Conservation (phyloP, 2,888 invertebrate species). For the Lasioglossum oenotherae region DNA sequence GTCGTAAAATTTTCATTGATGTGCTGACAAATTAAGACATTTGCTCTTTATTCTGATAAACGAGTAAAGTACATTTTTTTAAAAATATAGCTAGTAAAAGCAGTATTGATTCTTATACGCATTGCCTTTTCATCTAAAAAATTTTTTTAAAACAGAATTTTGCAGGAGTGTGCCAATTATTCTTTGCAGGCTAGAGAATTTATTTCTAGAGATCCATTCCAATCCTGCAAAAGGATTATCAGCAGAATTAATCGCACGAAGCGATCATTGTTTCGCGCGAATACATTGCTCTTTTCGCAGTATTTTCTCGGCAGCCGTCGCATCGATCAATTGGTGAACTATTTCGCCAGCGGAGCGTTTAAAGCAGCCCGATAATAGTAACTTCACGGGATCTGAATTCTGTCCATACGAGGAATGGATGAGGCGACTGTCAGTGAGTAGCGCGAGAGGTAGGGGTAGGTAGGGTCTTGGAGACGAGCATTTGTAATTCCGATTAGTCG, state of each 20-base stretch:
- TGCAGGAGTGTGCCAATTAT: not conserved
- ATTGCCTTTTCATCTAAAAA: not conserved
- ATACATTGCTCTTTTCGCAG: not conserved
- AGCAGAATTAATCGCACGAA: not conserved
- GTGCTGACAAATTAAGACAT: not conserved
- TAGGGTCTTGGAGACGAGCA: constrained; percentile 34
- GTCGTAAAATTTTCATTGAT: not conserved
- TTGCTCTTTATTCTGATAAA: not conserved
- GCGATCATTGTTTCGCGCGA: not conserved
- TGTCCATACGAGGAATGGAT: constrained; percentile 45
- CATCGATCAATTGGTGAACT: not conserved
- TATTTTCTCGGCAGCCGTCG: not conserved
- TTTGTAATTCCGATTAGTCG: constrained; percentile 83
- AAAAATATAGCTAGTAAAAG: too few relatives aligned
- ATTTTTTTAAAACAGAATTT: too few relatives aligned
- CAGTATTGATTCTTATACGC: not conserved
- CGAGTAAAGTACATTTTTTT: not conserved
- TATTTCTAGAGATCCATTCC: not conserved
- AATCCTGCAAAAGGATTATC: not conserved
- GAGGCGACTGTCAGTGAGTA: constrained; percentile 30
- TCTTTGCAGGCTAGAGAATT: not conserved
- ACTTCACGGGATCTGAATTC: constrained; percentile 26
- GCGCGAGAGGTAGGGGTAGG: not conserved
- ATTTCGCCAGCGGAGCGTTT: constrained; percentile 3
- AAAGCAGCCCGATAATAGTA: constrained; percentile 14